Percentiles rank a stretch among this genome's conserved stretches.
phyloP scores from a whole-genome alignment of 2,888 invertebrate genomes.

The Acanthosepion pharaonis region DNA sequence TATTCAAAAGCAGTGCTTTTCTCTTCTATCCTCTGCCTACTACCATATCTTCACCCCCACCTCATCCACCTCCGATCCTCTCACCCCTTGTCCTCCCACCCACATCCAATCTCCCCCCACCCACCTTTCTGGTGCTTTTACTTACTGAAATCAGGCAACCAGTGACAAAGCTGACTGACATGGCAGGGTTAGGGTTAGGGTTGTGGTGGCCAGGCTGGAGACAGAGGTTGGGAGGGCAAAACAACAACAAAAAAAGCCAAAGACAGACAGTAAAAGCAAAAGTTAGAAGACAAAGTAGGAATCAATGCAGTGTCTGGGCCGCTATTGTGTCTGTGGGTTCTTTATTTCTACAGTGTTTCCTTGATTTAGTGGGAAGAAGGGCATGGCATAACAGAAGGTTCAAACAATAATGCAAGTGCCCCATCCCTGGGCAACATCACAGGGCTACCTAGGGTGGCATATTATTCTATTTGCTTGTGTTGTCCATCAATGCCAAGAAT shows the following conservation, averaged over 20 bases:
- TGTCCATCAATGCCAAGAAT: constrained; percentile 21
- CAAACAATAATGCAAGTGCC: constrained; percentile 2
- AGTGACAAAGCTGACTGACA: background rate
- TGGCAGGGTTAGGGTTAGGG: background rate
- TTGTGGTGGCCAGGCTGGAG: background rate
- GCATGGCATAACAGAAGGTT: background rate
- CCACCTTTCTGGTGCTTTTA: background rate
- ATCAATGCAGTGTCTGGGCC: background rate
- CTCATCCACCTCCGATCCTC: too few species aligned
- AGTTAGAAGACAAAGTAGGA: background rate
- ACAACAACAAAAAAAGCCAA: background rate
- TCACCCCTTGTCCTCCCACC: background rate
- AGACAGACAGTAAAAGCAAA: background rate
- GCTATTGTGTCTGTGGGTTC: constrained; percentile 5
- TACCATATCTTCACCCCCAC: too few species aligned
- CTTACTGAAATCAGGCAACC: background rate
- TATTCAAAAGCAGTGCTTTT: too few species aligned
- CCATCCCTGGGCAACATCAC: constrained; percentile 33
- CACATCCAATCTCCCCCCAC: background rate
- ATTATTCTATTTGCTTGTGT: constrained; percentile 5
- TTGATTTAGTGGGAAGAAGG: constrained; percentile 9
- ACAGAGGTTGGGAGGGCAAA: background rate
- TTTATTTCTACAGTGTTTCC: constrained; percentile 4
- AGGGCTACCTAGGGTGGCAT: background rate
- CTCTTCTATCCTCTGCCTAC: too few species aligned